Evolutionary conservation across 2,113 vertebrate genomes (phyloP).

Genomic region (Lophotis ruficrista): DNA sequence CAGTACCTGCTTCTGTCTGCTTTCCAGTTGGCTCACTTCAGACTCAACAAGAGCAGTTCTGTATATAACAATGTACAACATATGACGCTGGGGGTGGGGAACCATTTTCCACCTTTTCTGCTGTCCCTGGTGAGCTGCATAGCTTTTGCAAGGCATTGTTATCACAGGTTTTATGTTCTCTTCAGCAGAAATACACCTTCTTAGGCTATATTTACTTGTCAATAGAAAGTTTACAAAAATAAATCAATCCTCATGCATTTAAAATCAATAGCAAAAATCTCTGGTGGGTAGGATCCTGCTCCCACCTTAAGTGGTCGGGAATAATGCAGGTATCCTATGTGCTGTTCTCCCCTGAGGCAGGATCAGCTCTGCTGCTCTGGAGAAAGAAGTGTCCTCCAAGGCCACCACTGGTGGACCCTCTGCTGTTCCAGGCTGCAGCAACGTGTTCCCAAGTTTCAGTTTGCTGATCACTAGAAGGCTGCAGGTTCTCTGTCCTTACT

Average conservation of each 20-base stretch:
- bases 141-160: neutral
- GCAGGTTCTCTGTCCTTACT: neutral
- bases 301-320: neutral
- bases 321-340: neutral
- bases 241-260: neutral
- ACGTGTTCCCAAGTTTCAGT: neutral
- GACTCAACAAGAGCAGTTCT: constrained; percentile 44
- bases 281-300: neutral
- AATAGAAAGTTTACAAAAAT: neutral
- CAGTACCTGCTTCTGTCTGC: constrained; percentile 65
- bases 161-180: neutral
- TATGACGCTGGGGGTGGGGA: neutral
- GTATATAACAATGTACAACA: neutral
- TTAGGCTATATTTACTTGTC: neutral
- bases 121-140: neutral
- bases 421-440: neutral
- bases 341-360: neutral
- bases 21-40: constrained; percentile 71
- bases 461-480: neutral
- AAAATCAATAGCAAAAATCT: neutral
- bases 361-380: neutral
- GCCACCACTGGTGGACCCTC: neutral
- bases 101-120: neutral
- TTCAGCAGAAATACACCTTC: neutral
- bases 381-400: neutral